phyloP scores from a whole-genome alignment of 2,113 vertebrate species.

The Tretioscincus oriximinensis region DNA sequence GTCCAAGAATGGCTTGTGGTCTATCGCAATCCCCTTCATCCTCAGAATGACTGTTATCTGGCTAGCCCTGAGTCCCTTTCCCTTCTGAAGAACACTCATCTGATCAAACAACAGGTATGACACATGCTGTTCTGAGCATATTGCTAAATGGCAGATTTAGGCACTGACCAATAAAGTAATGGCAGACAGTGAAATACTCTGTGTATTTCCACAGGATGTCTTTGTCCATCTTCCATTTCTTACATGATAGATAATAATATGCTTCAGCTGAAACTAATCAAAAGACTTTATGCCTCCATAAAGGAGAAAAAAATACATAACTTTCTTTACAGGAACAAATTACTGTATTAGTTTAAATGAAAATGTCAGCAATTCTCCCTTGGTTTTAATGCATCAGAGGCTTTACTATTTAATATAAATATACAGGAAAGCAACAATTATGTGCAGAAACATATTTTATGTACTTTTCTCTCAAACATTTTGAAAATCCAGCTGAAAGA shows the following conservation, averaged over 20 bases:
- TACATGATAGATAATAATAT: rapidly evolving
- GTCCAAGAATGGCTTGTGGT: no score
- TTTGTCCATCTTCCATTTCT: neutral
- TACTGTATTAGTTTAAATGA: conserved; percentile 2
- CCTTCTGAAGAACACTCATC: no score
- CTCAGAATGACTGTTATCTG: no score
- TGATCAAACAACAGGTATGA: no score
- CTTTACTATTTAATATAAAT: neutral
- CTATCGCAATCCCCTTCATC: no score
- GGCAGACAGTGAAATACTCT: neutral
- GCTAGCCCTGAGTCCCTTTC: no score
- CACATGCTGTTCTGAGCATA: no score
- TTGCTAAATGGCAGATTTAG: neutral
- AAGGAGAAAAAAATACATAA: neutral
- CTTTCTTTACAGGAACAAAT: neutral
- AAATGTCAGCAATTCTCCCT: neutral
- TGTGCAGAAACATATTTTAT: neutral
- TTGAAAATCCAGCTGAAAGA: conserved; percentile 4
- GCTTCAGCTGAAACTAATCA: conserved; percentile 5
- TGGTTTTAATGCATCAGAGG: conserved; percentile 8
- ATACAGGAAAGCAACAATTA: neutral
- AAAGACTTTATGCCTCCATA: neutral
- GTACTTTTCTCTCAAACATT: neutral
- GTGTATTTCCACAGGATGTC: neutral
- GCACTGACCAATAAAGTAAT: neutral